Evolutionary conservation across 2,797 vertebrate species (phyloP), one percentile per base, ranked within the genome.

Genomic region (Bovichtus variegatus): DNA sequence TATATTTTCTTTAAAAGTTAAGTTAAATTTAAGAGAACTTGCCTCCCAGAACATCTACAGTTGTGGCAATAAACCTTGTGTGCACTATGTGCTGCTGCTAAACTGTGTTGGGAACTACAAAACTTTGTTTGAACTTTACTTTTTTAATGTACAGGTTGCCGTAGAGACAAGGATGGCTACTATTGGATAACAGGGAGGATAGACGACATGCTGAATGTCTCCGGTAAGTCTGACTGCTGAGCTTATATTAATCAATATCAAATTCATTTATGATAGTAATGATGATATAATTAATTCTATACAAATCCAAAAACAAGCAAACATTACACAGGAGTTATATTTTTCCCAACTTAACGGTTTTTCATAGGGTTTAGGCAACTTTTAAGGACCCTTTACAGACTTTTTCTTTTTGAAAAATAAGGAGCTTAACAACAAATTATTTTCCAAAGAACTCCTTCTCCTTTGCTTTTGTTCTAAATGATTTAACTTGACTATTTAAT

Each of bases 101-200:
- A 23, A 0, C 27, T 51, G 15, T 29, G 27, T 29, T 2, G 13
- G 3, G n/a, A n/a, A n/a, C n/a, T n/a, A n/a, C n/a, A n/a, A 27
- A 27, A 25, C 34, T 1, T 25, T 57, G 49, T 57, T 36, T 18
- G 18, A 64, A 59, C 15, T 34, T 25, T 9, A 34, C 5, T 5
- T 47, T 19, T 62, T 58, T 49, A 46, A 49, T 74, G 7, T 74
- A 13, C 76, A 99, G 98, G 98, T 82, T 99, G 97, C 91, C 96
- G 92, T 67, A 96, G 98, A 93, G 98, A 99, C 93, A 93, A 96
- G 81, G 98, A 99, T 38, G 98, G 98, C 41, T 99, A 99, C 90
- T 98, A 98, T 81, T 99, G 98, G 98, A 97, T 99, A 87, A 99
- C 98, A 0, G 98, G 98, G 72, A 93, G 98, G 84, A 98, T 98